These are phyloP conservation scores for Orchestes rusci DNA, from an alignment of 2,888 invertebrate genomes.

Conservation along the genomic window DNA sequence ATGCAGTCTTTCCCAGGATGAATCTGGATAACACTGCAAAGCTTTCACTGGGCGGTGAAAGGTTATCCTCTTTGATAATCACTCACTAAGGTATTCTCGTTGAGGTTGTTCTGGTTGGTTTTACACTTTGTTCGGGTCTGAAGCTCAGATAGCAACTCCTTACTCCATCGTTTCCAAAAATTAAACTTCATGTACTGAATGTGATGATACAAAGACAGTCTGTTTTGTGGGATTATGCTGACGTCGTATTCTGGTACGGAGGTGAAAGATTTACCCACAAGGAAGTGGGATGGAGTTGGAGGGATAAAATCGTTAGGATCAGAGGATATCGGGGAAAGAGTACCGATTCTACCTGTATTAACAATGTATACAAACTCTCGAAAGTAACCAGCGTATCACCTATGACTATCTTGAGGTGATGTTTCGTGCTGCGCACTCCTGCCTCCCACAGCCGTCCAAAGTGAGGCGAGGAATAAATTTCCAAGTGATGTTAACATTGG, in stretches of 20 bases:
- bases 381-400: too few species aligned
- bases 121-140: neutral
- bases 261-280: too few species aligned
- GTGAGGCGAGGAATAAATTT: neutral
- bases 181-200: neutral
- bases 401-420: neutral
- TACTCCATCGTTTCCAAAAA: neutral
- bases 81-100: neutral
- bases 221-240: conserved; percentile 1
- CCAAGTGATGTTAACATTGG: neutral
- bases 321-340: conserved; percentile 13
- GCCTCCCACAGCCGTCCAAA: neutral
- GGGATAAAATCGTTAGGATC: too few species aligned
- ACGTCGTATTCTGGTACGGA: too few species aligned
- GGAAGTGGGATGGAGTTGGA: too few species aligned
- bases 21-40: neutral
- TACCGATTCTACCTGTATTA: neutral
- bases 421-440: too few species aligned
- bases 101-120: neutral
- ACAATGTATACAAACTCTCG: neutral
- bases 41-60: neutral
- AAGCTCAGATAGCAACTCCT: neutral
- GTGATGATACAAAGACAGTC: conserved; percentile 6
- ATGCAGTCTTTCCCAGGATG: neutral
- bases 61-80: neutral